Conservation (phyloP, 2,113 vertebrate genomes). For the Sylvietta virens region DNA sequence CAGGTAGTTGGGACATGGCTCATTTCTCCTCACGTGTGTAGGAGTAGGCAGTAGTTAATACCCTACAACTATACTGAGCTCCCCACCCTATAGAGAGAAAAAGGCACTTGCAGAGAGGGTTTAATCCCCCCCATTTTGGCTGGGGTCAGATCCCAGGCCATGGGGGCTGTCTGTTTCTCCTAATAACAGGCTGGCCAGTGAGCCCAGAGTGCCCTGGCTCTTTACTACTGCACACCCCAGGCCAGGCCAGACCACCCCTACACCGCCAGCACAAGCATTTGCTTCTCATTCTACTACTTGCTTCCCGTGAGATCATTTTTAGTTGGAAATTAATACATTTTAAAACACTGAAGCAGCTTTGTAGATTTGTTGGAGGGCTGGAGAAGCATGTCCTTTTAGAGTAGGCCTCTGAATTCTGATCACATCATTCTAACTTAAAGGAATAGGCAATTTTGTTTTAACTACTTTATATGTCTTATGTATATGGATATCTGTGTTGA, state of each 20-base stretch:
- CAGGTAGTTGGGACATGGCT: background rate
- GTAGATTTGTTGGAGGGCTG: background rate
- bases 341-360: background rate
- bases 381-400: background rate
- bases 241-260: background rate
- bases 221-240: background rate
- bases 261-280: rapidly evolving
- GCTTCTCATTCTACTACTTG: background rate
- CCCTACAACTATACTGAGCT: background rate
- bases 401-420: background rate
- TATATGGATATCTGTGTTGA: background rate
- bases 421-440: background rate
- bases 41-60: background rate
- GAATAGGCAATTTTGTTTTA: background rate
- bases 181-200: rapidly evolving
- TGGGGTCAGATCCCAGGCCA: background rate
- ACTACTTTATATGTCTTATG: background rate
- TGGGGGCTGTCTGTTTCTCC: background rate
- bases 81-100: background rate
- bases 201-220: background rate
- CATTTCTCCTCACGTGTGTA: background rate
- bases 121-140: background rate
- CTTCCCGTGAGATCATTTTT: background rate
- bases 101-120: background rate
- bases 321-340: background rate